phyloP scores from a whole-genome alignment of 1,140 invertebrate genomes.

The Megalopta genalis region DNA sequence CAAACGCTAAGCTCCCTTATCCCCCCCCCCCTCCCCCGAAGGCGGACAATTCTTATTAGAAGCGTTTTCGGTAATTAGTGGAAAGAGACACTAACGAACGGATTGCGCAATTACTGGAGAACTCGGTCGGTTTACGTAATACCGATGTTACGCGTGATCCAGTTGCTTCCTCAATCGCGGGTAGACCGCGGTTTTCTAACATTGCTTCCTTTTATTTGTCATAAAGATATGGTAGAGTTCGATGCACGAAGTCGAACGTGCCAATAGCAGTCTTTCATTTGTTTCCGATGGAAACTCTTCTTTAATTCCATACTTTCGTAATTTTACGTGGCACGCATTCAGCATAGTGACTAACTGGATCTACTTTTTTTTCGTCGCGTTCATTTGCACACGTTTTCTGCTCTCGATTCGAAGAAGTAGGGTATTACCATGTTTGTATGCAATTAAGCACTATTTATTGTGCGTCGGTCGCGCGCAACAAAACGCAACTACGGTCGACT shows the following conservation, averaged over 20 bases:
- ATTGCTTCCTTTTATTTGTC: background rate
- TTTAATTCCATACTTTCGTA: too few relatives aligned
- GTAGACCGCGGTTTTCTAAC: background rate
- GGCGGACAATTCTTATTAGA: background rate
- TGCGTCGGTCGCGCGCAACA: background rate
- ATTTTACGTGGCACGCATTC: too few relatives aligned
- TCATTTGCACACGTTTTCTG: background rate
- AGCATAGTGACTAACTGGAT: too few relatives aligned
- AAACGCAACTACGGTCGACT: background rate
- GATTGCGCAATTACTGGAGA: background rate
- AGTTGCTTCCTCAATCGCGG: constrained; percentile 2
- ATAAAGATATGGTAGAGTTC: too few relatives aligned
- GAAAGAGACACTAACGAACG: background rate
- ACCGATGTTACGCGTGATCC: constrained; percentile 2
- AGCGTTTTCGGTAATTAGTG: background rate
- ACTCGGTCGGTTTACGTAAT: constrained; percentile 18
- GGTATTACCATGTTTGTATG: background rate
- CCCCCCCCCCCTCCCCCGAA: background rate
- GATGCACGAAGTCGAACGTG: background rate
- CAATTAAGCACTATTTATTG: background rate
- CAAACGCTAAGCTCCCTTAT: constrained; percentile 3
- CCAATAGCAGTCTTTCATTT: too few relatives aligned
- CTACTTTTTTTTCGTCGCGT: background rate
- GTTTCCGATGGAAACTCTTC: too few relatives aligned
- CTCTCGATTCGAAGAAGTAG: background rate